Percentiles rank a stretch among this genome's conserved stretches.
phyloP scores from a whole-genome alignment of 2,113 vertebrate genomes.

The Toxostoma redivivum region DNA sequence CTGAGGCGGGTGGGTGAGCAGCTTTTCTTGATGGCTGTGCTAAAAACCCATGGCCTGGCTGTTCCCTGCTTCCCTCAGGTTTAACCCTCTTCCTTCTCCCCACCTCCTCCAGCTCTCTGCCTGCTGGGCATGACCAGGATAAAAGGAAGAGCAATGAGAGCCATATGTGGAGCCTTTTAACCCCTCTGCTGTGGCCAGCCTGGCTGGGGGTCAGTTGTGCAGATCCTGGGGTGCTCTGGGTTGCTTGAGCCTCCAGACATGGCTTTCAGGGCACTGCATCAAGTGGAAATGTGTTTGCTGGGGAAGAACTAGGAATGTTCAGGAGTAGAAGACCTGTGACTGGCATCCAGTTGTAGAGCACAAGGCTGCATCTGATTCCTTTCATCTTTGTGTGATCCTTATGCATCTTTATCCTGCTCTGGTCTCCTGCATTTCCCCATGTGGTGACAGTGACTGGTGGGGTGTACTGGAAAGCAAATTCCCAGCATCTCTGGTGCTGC shows the following conservation, averaged over 20 bases:
- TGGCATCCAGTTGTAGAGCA: not conserved
- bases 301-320: not conserved
- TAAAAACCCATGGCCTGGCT: not conserved
- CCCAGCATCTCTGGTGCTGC: not conserved
- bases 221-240: not conserved
- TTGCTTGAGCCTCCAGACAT: not conserved
- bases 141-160: conserved; percentile 35
- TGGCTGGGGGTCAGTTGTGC: not conserved
- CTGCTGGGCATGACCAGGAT: conserved; percentile 22
- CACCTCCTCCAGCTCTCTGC: not conserved
- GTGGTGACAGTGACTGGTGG: not conserved
- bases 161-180: conserved; percentile 12
- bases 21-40: not conserved
- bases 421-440: not conserved
- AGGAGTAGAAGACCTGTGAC: not conserved
- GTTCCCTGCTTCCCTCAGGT: not conserved
- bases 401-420: not conserved
- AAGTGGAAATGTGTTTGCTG: not conserved
- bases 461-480: not conserved
- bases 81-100: not conserved
- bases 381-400: not conserved
- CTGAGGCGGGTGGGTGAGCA: not conserved
- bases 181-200: not conserved
- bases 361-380: not conserved
- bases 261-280: not conserved